Base-by-base conservation (phyloP, 2,113 vertebrate genomes). In the Dascyllus trimaculatus region DNA sequence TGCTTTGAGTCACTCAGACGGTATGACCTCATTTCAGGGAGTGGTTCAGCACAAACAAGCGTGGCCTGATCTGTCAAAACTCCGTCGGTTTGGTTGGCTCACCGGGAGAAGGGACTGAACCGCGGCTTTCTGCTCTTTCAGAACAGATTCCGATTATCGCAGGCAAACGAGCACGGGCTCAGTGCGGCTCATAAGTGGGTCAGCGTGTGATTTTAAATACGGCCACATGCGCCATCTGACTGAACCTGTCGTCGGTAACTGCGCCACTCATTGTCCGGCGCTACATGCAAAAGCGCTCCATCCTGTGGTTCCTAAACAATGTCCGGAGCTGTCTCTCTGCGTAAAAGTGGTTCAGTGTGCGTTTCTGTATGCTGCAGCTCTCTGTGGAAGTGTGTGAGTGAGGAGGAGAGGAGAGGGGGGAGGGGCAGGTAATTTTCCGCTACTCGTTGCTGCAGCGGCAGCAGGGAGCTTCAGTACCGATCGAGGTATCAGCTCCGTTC, bases 351-450 rank as follows among this genome's bases (percentile, higher is more conserved):
- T 88, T 78, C 71, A 72, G 71, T 78, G 56, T 78, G 64, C 72
- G 80, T 68, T 77, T 29, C 65, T 68, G 78, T 78, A 26, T 73
- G 82, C 88, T 82, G 85, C 89, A 78, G 87, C 69, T 90, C 56
- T 76, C 61, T 83, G 80, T 87, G 81, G 48, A 53, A 71, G 80
- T 70, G 87, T 63, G 62, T 1, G 72, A 53, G 65, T 22, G 65
- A 70, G 80, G 81, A 80, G 51, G 75, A 26, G 58, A 56, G 52
- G 35, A 22, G 10, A 25, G 19, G 89, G 93, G 94, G 93, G 93
- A 91, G 85, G 94, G 92, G 91, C 81, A 75, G 72, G 93, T 94
- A 94, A 89, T 94, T 95, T 95, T 94, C 93, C 93, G 80, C 89
- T 93, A 66, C 80, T 70, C 48, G 73, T 86, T 88, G 91, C 91